A percentile compares a stretch with the other conserved stretches of the same genome.
phyloP scores from a whole-genome alignment of 2,113 vertebrate species.

The Myrmophylax atrothorax region DNA sequence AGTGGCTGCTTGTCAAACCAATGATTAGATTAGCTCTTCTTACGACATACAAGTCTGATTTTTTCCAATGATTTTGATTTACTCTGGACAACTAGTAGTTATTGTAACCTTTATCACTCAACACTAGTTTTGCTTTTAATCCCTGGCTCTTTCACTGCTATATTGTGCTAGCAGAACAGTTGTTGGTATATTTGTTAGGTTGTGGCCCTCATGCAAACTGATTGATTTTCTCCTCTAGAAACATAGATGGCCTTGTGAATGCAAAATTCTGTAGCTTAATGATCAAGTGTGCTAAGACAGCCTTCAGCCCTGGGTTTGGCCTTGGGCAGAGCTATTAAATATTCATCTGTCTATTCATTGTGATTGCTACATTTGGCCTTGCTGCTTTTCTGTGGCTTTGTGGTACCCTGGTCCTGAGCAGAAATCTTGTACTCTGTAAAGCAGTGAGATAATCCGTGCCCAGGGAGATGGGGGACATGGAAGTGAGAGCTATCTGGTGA shows the following conservation, averaged over 20 bases:
- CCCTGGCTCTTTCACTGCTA: not conserved
- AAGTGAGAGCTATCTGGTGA: not conserved
- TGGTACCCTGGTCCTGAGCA: not conserved
- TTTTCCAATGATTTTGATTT: not conserved
- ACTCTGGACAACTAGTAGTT: not conserved
- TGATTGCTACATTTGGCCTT: not conserved
- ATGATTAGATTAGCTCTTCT: not conserved
- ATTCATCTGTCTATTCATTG: not conserved
- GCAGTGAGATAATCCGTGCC: not conserved
- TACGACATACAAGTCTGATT: not conserved
- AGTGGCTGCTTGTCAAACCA: not conserved
- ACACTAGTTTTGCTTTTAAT: not conserved
- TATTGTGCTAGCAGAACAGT: not conserved
- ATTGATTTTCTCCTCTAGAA: not conserved
- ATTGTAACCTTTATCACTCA: not conserved
- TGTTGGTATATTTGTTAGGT: not conserved
- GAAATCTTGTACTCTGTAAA: not conserved
- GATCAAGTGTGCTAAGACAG: not conserved
- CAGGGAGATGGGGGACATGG: not conserved
- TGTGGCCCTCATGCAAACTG: not conserved
- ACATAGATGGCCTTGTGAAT: not conserved
- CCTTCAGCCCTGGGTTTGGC: not conserved
- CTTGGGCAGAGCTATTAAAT: not conserved
- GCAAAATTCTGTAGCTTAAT: not conserved
- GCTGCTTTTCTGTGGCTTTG: not conserved